Percentiles rank a stretch among this genome's conserved stretches.
Conservation (phyloP, 2,888 invertebrate species). For the Sericinus montela region DNA sequence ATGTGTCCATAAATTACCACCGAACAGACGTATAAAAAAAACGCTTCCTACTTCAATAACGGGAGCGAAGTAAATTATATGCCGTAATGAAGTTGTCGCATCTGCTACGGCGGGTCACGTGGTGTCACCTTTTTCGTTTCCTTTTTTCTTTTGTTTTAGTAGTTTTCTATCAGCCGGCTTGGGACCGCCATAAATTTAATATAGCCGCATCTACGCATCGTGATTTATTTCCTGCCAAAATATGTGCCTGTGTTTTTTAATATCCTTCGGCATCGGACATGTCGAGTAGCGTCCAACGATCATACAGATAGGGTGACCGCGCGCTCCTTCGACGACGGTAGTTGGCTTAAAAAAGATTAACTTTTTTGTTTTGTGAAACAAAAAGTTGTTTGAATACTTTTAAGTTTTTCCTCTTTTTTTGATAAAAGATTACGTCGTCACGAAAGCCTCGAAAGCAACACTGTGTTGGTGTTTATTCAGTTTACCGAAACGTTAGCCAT, state of each 20-base stretch:
- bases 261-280: constrained; percentile 61
- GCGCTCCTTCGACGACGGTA: constrained; percentile 68
- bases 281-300: constrained; percentile 75
- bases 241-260: constrained; percentile 57
- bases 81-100: constrained; percentile 69
- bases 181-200: constrained; percentile 72
- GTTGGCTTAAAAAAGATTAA: constrained; percentile 55
- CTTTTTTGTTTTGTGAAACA: constrained; percentile 52
- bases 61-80: constrained; percentile 71
- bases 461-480: neutral
- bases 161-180: constrained; percentile 53
- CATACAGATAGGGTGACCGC: constrained; percentile 66
- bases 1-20: constrained; percentile 64
- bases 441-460: constrained; percentile 29
- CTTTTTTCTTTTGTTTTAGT: constrained; percentile 49
- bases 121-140: constrained; percentile 47
- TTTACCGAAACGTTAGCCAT: no score
- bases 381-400: constrained; percentile 52
- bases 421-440: constrained; percentile 57
- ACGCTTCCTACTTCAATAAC: constrained; percentile 71
- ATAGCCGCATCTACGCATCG: constrained; percentile 62
- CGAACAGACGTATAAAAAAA: constrained; percentile 64
- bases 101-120: constrained; percentile 59
- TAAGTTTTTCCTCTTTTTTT: constrained; percentile 30
- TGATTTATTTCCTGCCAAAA: constrained; percentile 78